Conservation (phyloP, 2,888 invertebrate genomes). For the Cotesia congregata region DNA sequence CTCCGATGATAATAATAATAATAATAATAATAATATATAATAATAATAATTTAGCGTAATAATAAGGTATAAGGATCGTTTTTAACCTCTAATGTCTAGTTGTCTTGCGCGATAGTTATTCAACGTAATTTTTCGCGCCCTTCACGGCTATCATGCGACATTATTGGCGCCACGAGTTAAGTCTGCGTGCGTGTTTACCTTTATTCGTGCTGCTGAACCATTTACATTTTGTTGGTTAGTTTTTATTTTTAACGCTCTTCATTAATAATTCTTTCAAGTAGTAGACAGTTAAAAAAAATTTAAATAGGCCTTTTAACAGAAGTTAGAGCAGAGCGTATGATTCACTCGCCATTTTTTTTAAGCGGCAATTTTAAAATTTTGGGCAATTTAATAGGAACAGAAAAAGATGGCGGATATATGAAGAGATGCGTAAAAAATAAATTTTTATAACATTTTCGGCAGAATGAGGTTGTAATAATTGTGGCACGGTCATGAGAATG, state of each 20-base stretch:
- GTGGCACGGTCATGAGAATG: constrained; percentile 50
- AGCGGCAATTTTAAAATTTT: too few species aligned
- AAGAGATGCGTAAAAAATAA: too few species aligned
- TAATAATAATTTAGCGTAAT: background rate
- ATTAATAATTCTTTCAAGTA: background rate
- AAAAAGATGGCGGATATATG: too few species aligned
- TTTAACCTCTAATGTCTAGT: background rate
- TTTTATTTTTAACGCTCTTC: constrained; percentile 3
- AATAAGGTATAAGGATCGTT: background rate
- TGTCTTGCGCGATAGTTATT: background rate
- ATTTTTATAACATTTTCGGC: background rate
- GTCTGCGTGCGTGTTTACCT: background rate
- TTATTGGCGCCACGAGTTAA: background rate
- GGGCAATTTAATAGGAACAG: too few species aligned
- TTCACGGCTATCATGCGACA: background rate
- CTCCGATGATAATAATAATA: background rate
- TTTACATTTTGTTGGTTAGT: constrained; percentile 9
- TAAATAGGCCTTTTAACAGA: background rate
- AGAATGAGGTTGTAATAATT: constrained; percentile 52
- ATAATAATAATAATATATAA: background rate
- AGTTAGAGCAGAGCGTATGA: too few species aligned
- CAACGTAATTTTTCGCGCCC: background rate
- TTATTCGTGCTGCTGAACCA: background rate
- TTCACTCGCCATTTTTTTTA: too few species aligned
- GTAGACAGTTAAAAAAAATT: background rate